A percentile compares a stretch with the other conserved stretches of the same genome.
Conservation (phyloP, 1,140 invertebrate genomes). For the Atta cephalotes region DNA sequence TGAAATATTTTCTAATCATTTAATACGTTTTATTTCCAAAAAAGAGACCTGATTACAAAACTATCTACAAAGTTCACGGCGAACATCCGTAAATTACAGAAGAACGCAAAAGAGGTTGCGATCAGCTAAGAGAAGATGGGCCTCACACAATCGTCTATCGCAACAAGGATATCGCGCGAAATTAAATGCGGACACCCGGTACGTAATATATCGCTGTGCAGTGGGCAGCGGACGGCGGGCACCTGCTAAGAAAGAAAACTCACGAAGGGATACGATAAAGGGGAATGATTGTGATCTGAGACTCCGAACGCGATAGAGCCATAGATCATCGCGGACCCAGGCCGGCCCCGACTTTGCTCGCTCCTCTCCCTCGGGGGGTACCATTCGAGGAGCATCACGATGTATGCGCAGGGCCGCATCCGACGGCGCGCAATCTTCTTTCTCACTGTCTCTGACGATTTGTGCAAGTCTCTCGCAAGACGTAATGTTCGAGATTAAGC, state of each 20-base stretch:
- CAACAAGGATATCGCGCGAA: conserved; percentile 42
- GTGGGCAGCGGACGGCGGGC: conserved; percentile 61
- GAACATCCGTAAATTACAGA: background rate
- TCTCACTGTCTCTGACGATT: conserved; percentile 31
- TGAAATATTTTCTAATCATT: conserved; percentile 40
- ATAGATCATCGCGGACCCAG: conserved; percentile 80
- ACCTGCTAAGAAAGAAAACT: conserved; percentile 79
- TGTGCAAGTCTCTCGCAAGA: background rate
- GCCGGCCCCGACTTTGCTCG: conserved; percentile 64
- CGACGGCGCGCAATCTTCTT: conserved; percentile 61
- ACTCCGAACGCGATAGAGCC: conserved; percentile 81
- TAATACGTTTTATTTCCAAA: background rate
- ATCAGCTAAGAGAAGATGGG: background rate
- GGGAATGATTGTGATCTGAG: conserved; percentile 82
- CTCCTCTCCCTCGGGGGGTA: conserved; percentile 68
- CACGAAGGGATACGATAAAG: conserved; percentile 79
- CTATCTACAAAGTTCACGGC: background rate
- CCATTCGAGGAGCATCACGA: conserved; percentile 74
- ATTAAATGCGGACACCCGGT: conserved; percentile 75
- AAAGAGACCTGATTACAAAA: background rate
- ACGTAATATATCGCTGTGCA: conserved; percentile 71
- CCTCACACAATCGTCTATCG: conserved; percentile 31
- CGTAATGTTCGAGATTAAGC: background rate
- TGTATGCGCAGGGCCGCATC: conserved; percentile 75
- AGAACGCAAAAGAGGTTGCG: background rate